Evolutionary conservation across 2,797 vertebrate genomes (phyloP), one percentile per base, ranked within the genome.

Genomic region (Epinephelus awoara): DNA sequence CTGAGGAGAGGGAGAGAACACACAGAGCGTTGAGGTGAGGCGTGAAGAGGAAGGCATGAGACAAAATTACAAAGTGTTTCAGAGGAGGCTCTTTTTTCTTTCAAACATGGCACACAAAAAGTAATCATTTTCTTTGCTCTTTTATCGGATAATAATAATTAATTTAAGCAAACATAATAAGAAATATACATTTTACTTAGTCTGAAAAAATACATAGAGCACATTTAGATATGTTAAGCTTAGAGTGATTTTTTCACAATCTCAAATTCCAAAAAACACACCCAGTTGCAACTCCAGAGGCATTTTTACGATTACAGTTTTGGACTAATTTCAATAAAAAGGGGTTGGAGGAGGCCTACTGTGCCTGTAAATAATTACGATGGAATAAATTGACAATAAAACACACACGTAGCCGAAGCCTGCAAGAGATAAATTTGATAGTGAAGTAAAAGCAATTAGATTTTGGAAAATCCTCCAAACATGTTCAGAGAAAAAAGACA

Each of bases 281-380:
- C 34, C 3, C 40, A 75, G 54, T 49, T 82, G 42, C 54, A 80
- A 56, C 44, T 80, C 54, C 11, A 42, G 57, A 80, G 55, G 68
- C 19, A 51, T 88, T 88, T 88, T 85, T 72, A 77, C 59, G 77
- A 73, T 80, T 67, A 71, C 21, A 84, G 49, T 23, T 85, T 87
- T 89, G 72, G 61, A 80, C 68, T 73, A 71, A 85, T 84, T 87
- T 88, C 77, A 85, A 25, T 64, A 68, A 54, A 84, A 76, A 75
- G 1, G 12, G 61, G 54, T 72, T 80, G 68, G 76, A 77, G 75
- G 62, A 83, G 83, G 80, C 77, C 63, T 52, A 34, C 58, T 77
- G 76, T 83, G 87, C 77, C 86, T 92, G 89, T 83, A 87, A 89
- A 88, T 85, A 87, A 89, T 93, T 90, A 92, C 29, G 23, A 79